Base-by-base conservation (phyloP, 2,113 vertebrate genomes). In the Onychostoma macrolepis region DNA sequence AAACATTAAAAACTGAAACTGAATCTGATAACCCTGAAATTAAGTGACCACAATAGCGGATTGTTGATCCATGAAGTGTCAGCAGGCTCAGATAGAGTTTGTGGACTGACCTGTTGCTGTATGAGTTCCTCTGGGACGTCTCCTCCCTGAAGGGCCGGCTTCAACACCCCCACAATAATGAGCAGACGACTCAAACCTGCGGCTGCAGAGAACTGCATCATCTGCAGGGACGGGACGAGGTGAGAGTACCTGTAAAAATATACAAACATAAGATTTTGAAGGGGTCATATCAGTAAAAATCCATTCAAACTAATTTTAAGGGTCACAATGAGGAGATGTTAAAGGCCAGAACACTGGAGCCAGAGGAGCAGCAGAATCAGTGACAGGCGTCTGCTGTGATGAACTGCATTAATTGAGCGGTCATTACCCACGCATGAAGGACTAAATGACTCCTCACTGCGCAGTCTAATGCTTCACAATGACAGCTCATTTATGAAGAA, bases 171-270 rank as follows among this genome's bases (percentile, higher is more conserved):
- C 43, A 95, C 85, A 88, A 96, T 96, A 65, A 96, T 93, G 84
- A 95, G 91, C 85, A 96, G 88, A 80, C 96, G 94, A 88, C 92
- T 96, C 85, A 95, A 90, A 1, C 95, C 95, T 2, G 93, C 93
- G 28, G 95, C 96, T 41, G 96, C 96, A 3, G 93, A 94, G 45
- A 96, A 94, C 92, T 96, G 96, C 90, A 88, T 91, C 89, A 91
- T 90, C 76, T 96, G 96, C 77, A 95, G 92, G 0, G 92, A 94
- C 0, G 95, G 93, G 88, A 96, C 74, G 90, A 95, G 88, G 86
- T 94, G 93, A 19, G 90, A 91, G 77, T 94, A 95, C 95, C 96
- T 96, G 86, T 17, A 86, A n/a, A 87, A 24, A 89, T 48, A 83
- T 48, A 91, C 63, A 89, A 81, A 84, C 65, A 88, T 9, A 83